phyloP scores from a whole-genome alignment of 2,797 vertebrate genomes.

The Acanthiza pusilla region DNA sequence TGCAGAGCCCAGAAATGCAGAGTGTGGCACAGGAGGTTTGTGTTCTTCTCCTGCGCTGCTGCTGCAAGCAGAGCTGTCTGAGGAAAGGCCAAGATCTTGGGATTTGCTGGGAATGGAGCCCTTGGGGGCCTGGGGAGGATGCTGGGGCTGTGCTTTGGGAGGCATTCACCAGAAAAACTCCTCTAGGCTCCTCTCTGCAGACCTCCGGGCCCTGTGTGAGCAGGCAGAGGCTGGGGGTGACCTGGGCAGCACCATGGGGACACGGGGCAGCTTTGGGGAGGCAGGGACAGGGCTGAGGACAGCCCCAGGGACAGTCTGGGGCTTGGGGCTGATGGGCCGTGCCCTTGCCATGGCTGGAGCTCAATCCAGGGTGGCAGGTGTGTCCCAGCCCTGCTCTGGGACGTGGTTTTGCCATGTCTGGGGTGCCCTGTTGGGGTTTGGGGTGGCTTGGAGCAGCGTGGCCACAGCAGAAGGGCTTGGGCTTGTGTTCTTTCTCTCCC shows the following conservation, averaged over 20 bases:
- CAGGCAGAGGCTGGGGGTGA: background rate
- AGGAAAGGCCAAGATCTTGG: background rate
- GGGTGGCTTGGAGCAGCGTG: accelerated
- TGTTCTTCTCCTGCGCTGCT: background rate
- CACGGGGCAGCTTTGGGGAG: background rate
- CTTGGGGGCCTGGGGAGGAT: background rate
- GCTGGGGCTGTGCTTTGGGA: background rate
- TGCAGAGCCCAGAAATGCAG: background rate
- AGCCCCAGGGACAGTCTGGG: too few relatives aligned
- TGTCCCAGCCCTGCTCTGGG: background rate
- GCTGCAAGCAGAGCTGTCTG: background rate
- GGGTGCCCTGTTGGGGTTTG: background rate
- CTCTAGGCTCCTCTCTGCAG: background rate
- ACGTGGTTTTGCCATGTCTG: background rate
- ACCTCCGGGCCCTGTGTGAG: accelerated
- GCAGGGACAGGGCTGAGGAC: accelerated
- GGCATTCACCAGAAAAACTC: background rate
- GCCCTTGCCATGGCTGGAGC: accelerated
- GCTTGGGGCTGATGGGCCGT: background rate
- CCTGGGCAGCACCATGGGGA: background rate
- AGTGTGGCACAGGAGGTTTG: background rate
- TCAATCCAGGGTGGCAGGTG: background rate
- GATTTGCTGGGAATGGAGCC: background rate
- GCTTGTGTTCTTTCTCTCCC: background rate
- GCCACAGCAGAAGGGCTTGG: background rate